Evolutionary conservation across 2,113 vertebrate species (phyloP).

Genomic region (Bos javanicus): DNA sequence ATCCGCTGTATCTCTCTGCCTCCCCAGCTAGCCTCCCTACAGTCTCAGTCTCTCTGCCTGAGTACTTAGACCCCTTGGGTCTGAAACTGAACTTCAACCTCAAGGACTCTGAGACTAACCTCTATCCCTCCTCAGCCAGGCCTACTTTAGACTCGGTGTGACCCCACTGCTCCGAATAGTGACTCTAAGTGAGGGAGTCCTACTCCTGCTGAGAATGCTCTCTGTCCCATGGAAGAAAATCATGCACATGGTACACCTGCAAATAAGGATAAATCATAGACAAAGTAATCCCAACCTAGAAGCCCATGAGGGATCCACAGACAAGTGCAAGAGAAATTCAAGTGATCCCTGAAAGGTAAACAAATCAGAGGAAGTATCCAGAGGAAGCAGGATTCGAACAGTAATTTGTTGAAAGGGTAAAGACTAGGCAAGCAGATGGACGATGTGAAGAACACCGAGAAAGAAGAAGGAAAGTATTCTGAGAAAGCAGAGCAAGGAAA

Average conservation of each 20-base stretch:
- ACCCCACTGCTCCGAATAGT: neutral
- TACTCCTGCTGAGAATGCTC: neutral
- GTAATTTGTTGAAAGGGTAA: neutral
- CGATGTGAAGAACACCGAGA: neutral
- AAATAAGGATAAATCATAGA: neutral
- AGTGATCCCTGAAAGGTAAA: neutral
- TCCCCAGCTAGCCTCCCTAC: neutral
- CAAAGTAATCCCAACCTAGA: neutral
- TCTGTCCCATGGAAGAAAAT: neutral
- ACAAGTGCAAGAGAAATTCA: neutral
- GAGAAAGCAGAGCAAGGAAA: neutral
- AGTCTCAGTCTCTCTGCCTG: neutral
- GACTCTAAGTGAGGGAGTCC: neutral
- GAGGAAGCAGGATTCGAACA: neutral
- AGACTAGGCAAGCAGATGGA: neutral
- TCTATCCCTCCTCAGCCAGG: neutral
- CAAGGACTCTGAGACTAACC: no score
- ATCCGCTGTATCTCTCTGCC: neutral
- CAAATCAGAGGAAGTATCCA: neutral
- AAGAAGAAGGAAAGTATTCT: neutral
- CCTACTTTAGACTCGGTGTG: neutral
- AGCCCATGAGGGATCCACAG: neutral
- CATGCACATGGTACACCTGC: neutral
- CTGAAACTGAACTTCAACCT: neutral
- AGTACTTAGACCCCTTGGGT: neutral